phyloP scores from a whole-genome alignment of 2,113 vertebrate species.

The Leptocoma aspasia region DNA sequence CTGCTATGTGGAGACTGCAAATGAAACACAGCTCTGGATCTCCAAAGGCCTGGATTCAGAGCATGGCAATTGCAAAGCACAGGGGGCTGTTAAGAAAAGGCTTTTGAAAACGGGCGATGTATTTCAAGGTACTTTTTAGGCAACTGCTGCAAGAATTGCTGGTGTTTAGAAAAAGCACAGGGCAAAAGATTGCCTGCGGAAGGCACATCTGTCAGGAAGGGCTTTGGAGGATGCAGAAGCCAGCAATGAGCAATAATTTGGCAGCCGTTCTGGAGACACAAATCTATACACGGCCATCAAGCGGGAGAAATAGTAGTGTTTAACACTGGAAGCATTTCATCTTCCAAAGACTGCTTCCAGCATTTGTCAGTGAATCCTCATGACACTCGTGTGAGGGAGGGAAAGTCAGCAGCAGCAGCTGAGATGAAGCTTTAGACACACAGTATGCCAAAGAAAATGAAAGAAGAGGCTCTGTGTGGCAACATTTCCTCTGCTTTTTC shows the following conservation, averaged over 20 bases:
- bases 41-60: neutral
- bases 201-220: neutral
- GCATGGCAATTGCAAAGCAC: neutral
- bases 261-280: neutral
- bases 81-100: neutral
- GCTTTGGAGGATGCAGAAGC: neutral
- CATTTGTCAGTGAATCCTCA: constrained; percentile 13
- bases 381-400: neutral
- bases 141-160: neutral
- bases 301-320: neutral
- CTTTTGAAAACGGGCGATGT: neutral
- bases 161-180: neutral
- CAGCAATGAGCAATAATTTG: neutral
- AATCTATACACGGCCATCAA: neutral
- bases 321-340: constrained; percentile 18
- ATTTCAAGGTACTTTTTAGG: neutral
- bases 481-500: neutral
- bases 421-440: neutral
- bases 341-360: neutral
- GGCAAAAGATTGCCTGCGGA: neutral
- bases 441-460: neutral
- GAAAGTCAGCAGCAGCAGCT: constrained; percentile 15
- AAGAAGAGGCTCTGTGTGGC: neutral
- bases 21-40: neutral
- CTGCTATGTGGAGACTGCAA: neutral